Conservation (phyloP, 2,113 vertebrate species). For the Prochilodus magdalenae region DNA sequence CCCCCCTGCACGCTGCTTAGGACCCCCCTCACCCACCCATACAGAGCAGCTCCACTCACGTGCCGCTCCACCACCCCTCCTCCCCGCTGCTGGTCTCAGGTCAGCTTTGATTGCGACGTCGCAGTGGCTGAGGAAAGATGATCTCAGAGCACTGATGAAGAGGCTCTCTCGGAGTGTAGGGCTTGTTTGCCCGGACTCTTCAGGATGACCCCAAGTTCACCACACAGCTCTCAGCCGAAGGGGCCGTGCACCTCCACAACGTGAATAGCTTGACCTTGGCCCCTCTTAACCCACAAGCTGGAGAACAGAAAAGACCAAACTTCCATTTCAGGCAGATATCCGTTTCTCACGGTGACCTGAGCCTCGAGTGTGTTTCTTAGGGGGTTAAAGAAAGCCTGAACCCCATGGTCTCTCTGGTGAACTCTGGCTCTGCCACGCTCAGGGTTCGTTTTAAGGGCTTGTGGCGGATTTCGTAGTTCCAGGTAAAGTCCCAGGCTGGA, state of each 20-base stretch:
- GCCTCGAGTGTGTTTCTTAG: no score
- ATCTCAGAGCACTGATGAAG: constrained; percentile 10
- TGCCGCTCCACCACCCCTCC: background rate
- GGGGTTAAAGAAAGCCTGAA: no score
- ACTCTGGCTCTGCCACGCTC: no score
- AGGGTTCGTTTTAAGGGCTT: no score
- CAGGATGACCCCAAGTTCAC: background rate
- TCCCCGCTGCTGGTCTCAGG: background rate
- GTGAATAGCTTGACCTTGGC: background rate
- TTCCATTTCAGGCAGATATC: background rate
- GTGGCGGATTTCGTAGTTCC: no score
- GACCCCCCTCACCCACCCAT: background rate
- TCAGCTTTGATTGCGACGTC: constrained; percentile 4
- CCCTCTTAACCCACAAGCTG: background rate
- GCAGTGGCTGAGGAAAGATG: background rate
- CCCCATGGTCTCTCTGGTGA: no score
- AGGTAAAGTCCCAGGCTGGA: no score
- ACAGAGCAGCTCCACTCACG: background rate
- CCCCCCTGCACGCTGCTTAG: background rate
- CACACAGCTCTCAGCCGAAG: background rate
- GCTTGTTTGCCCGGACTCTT: constrained; percentile 26
- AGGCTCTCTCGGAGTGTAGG: background rate
- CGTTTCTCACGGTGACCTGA: background rate
- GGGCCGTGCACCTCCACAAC: background rate
- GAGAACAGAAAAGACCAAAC: background rate